Conservation (phyloP, 1,140 invertebrate species). For the Pogonomyrmex barbatus region DNA sequence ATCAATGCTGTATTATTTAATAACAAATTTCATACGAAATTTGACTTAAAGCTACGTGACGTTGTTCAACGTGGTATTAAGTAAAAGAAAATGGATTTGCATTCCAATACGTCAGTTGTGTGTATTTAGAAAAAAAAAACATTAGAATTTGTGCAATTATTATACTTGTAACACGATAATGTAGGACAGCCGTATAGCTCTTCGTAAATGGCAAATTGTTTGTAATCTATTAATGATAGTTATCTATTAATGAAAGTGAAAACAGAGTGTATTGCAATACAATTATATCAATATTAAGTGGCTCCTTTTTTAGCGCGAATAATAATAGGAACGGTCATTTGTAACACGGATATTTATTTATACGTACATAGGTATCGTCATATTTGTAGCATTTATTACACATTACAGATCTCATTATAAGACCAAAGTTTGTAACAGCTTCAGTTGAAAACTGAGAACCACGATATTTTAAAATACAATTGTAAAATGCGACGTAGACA, state of each 20-base stretch:
- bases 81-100: conserved; percentile 44
- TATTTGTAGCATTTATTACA: conserved; percentile 67
- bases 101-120: conserved; percentile 22
- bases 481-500: conserved; percentile 55
- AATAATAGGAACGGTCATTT: conserved; percentile 31
- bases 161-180: conserved; percentile 11
- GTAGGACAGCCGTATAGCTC: conserved; percentile 20
- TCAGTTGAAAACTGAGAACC: conserved; percentile 50
- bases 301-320: conserved; percentile 16
- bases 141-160: conserved; percentile 7
- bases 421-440: conserved; percentile 63
- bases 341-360: conserved; percentile 50
- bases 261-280: not conserved
- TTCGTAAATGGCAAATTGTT: conserved; percentile 19
- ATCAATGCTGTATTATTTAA: conserved; percentile 12
- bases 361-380: conserved; percentile 32
- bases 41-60: not conserved
- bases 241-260: not conserved
- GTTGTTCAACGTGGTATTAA: conserved; percentile 22
- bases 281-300: conserved; percentile 20
- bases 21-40: not conserved
- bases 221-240: conserved; percentile 4
- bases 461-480: conserved; percentile 41
- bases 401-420: conserved; percentile 72
- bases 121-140: conserved; percentile 26